A percentile compares a stretch with the other conserved stretches of the same genome.
These are phyloP conservation scores for Drosophila setosimentum DNA, from an alignment of 2,888 invertebrate species.

Conservation along the genomic window DNA sequence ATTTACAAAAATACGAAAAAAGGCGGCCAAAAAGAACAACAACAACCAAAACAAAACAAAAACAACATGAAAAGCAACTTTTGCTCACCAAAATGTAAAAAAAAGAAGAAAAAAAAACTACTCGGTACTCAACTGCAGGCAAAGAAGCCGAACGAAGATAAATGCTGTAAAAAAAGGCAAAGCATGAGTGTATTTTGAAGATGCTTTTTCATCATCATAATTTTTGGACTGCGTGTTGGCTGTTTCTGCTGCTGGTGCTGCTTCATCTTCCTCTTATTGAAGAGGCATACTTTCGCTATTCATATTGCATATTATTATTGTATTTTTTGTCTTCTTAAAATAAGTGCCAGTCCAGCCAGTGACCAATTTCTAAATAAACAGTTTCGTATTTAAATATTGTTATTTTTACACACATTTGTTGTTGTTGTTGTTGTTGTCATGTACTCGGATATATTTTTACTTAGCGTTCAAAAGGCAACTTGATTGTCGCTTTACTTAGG, in stretches of 20 bases:
- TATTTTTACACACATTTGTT: constrained; percentile 17
- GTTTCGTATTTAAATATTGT: constrained; percentile 8
- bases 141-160: constrained; percentile 69
- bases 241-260: constrained; percentile 14
- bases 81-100: constrained; percentile 48
- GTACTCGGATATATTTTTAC: constrained; percentile 6
- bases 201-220: constrained; percentile 60
- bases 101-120: constrained; percentile 46
- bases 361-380: constrained; percentile 10
- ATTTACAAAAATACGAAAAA: constrained; percentile 65
- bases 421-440: not conserved
- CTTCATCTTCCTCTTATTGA: constrained; percentile 8
- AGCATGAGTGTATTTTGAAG: constrained; percentile 75
- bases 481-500: constrained; percentile 31
- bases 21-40: constrained; percentile 50
- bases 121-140: constrained; percentile 68
- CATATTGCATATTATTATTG: constrained; percentile 29
- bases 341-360: constrained; percentile 12
- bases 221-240: constrained; percentile 34
- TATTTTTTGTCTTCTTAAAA: constrained; percentile 36
- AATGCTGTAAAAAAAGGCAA: constrained; percentile 69
- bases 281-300: constrained; percentile 42
- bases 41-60: constrained; percentile 45
- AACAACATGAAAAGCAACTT: constrained; percentile 68
- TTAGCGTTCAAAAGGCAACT: constrained; percentile 36